Base-by-base conservation (phyloP, 2,797 vertebrate genomes). In the Notamacropus eugenii region DNA sequence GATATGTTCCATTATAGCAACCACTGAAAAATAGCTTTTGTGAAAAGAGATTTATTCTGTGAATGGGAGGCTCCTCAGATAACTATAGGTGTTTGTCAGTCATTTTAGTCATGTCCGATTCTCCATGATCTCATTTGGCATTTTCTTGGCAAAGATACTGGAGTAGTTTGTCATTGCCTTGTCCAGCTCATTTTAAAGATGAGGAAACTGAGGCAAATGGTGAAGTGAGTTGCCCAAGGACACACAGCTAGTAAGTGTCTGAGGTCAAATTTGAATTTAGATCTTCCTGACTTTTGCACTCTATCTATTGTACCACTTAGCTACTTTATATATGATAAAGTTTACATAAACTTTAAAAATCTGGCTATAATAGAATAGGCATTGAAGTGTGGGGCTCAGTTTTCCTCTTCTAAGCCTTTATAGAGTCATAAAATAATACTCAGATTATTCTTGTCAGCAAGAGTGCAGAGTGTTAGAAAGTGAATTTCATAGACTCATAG, bases 301-400 rank as follows among this genome's bases (percentile, higher is more conserved):
- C 57, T 62, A 62, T 28, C 28, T 28, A 58, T 8, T 62, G 3
- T 3, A 34, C 29, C 9, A 12, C 56, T 57, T 57, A 57, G 24
- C 56, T 57, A 57, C 24, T 8, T 24, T 57, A 27, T 27, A 8
- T 57, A 29, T 28, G 91, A 96, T 87, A 93, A 97, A 97, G 55
- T 94, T 96, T 90, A 97, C 96, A 96, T 96, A 92, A 97, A 95
- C 50, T 92, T 92, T 94, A 97, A 56, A 97, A 98, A 95, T 96
- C 96, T 97, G 34, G 90, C 58, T 96, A 14, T 55, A 87, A 46
- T 94, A 52, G 93, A 67, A 90, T 54, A 56, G 95, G 58, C 34
- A 94, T 56, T 96, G 95, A 93, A 94, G 94, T 92, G 96, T 91
- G 94, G 62, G 91, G 57, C 52, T 59, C 96, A 94, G 94, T 93